These are phyloP conservation scores for Thunnus thynnus DNA, from an alignment of 2,113 vertebrate genomes.

Conservation along the genomic window DNA sequence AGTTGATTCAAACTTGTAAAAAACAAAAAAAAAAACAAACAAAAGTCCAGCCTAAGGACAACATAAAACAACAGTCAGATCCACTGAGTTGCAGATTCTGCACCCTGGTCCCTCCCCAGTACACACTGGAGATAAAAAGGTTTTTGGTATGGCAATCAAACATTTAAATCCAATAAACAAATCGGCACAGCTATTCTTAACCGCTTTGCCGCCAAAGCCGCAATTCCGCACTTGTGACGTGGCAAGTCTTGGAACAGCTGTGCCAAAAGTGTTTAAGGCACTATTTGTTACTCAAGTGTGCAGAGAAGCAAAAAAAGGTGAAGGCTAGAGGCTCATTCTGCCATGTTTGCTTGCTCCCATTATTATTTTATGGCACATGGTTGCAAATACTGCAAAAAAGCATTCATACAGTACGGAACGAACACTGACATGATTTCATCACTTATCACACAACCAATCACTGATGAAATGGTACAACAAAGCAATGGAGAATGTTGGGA, in stretches of 20 bases:
- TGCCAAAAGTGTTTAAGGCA: constrained; percentile 69
- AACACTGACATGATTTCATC: constrained; percentile 57
- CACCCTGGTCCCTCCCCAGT: constrained; percentile 76
- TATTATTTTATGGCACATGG: constrained; percentile 71
- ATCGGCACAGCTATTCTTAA: constrained; percentile 22
- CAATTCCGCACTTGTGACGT: constrained; percentile 42
- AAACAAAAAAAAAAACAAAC: constrained; percentile 29
- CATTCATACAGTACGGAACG: constrained; percentile 56
- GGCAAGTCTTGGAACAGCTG: constrained; percentile 37
- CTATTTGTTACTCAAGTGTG: constrained; percentile 50
- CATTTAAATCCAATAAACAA: constrained; percentile 47
- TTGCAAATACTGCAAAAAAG: constrained; percentile 71
- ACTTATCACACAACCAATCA: constrained; percentile 45
- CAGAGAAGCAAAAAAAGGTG: constrained; percentile 37
- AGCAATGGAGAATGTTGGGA: constrained; percentile 6
- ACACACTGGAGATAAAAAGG: constrained; percentile 61
- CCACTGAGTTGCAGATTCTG: constrained; percentile 41
- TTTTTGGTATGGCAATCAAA: constrained; percentile 69
- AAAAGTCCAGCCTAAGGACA: constrained; percentile 53
- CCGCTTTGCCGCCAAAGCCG: constrained; percentile 21
- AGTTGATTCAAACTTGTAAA: constrained; percentile 41
- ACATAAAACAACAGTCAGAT: constrained; percentile 57
- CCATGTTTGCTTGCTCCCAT: constrained; percentile 49
- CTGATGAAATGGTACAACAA: constrained; percentile 13
- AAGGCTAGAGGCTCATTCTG: constrained; percentile 29